Evolutionary conservation across 2,888 invertebrate genomes (phyloP), one percentile per base, ranked within the genome.

Genomic region (Andrena praecox): DNA sequence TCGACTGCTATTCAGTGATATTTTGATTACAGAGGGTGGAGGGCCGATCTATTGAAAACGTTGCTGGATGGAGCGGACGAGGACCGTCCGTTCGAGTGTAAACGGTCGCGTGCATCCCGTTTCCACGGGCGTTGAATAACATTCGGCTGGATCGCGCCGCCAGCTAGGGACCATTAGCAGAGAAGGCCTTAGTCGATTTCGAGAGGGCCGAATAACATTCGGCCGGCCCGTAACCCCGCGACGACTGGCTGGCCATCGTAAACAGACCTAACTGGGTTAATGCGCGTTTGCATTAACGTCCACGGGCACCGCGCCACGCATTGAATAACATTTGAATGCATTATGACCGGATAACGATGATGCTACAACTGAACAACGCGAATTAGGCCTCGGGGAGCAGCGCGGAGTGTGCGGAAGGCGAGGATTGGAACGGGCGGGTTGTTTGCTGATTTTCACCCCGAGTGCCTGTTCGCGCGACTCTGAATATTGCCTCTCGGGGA

Each of bases 261-360:
- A 70, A 60, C 63, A 63, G 29, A n/a, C n/a, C 68, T 56, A 77
- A 79, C 27, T 69, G 63, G 77, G 68, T 78, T 76, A 63, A 75
- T 52, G 68, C 54, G n/a, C 63, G 16, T 63, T 48, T 33, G 48
- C 63, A 48, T 78, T 67, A 62, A 62, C 31, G 35, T 59, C 52
- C 24, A n/a, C n/a, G 48, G 7, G 31, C 48, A 20, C 20, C 24
- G 59, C 4, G 20, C n/a, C 8, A 12, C 12, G 27, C 33, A 8
- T 29, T 27, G 77, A 77, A 68, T 76, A 68, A 78, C 68, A 62
- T 62, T 68, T 42, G 75, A 59, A 75, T 52, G 50, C 56, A 56
- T n/a, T 24, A 60, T 60, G 72, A 33, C 27, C 35, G 62, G 60
- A 63, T 70, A 71, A 72, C 35, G 20, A 29, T 50, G 59, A 52